Conservation (phyloP, 2,888 invertebrate species). For the Scaptomyza tumidula region DNA sequence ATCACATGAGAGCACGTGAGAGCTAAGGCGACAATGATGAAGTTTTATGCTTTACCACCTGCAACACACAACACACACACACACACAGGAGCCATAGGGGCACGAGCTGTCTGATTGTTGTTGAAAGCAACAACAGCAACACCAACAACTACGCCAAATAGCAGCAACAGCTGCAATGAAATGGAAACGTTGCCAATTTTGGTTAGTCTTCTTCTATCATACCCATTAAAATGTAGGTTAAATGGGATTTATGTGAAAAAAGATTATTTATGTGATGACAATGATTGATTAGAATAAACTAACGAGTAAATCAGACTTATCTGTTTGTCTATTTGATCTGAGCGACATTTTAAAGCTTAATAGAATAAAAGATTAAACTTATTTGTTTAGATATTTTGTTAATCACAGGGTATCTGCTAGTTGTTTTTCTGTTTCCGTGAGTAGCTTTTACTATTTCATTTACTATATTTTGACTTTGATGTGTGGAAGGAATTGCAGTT, state of each 20-base stretch:
- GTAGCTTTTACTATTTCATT: background rate
- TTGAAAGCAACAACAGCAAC: slow-evolving; percentile 33
- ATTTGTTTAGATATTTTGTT: too few relatives aligned
- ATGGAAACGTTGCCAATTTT: slow-evolving; percentile 70
- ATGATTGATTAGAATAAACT: background rate
- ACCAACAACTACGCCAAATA: slow-evolving; percentile 19
- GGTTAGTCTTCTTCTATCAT: slow-evolving; percentile 17
- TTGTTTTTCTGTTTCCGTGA: background rate
- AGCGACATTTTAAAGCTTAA: too few relatives aligned
- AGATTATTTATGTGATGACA: background rate
- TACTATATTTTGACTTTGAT: slow-evolving; percentile 43
- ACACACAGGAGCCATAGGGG: slow-evolving; percentile 4
- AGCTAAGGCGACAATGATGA: slow-evolving; percentile 75
- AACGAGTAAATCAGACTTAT: background rate
- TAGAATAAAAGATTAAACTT: too few relatives aligned
- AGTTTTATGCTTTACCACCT: slow-evolving; percentile 80
- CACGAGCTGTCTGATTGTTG: slow-evolving; percentile 41
- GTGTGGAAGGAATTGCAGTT: slow-evolving; percentile 23
- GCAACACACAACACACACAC: slow-evolving; percentile 41
- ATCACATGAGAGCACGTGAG: slow-evolving; percentile 64
- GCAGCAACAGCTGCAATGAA: slow-evolving; percentile 60
- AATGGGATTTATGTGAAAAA: background rate
- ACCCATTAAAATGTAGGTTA: background rate
- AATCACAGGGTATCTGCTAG: background rate
- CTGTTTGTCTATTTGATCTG: too few relatives aligned